phyloP scores from a whole-genome alignment of 1,140 invertebrate species.

The Heterodera carotae region DNA sequence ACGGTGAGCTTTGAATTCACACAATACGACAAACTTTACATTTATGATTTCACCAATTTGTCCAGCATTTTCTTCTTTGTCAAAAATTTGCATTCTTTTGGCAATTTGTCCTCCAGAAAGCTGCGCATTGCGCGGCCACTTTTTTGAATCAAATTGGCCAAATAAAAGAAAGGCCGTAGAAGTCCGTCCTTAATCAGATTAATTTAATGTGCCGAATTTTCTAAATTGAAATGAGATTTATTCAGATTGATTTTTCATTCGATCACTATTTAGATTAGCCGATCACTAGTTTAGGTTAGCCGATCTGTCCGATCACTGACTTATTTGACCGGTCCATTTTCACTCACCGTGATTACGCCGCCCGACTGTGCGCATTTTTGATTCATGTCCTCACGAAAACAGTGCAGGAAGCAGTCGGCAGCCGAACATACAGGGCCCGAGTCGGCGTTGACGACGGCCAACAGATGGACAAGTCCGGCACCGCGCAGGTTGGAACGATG shows the following conservation, averaged over 20 bases:
- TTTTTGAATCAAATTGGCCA: constrained; percentile 21
- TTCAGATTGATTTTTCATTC: constrained; percentile 2
- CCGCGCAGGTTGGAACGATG: constrained; percentile 11
- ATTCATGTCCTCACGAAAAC: constrained; percentile 23
- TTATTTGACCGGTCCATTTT: too few relatives aligned
- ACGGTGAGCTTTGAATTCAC: too few relatives aligned
- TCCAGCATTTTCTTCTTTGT: constrained; percentile 20
- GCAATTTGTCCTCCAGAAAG: constrained; percentile 25
- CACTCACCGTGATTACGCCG: constrained; percentile 21
- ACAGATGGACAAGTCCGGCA: constrained; percentile 6
- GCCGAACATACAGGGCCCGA: constrained; percentile 10
- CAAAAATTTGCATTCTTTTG: constrained; percentile 19
- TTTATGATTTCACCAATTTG: constrained; percentile 17
- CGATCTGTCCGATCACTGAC: too few relatives aligned
- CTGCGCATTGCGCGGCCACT: constrained; percentile 9
- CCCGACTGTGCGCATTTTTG: constrained; percentile 8
- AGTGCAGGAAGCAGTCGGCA: constrained; percentile 22
- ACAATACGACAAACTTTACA: background rate
- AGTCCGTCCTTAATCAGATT: constrained; percentile 28
- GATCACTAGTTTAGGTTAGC: too few relatives aligned
- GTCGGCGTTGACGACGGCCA: constrained; percentile 10
- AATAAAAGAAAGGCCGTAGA: constrained; percentile 26
- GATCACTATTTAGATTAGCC: background rate
- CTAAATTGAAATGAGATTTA: too few relatives aligned
- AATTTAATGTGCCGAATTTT: too few relatives aligned